Base-by-base conservation (phyloP, 2,888 invertebrate genomes). In the Tenthredo mesomela region DNA sequence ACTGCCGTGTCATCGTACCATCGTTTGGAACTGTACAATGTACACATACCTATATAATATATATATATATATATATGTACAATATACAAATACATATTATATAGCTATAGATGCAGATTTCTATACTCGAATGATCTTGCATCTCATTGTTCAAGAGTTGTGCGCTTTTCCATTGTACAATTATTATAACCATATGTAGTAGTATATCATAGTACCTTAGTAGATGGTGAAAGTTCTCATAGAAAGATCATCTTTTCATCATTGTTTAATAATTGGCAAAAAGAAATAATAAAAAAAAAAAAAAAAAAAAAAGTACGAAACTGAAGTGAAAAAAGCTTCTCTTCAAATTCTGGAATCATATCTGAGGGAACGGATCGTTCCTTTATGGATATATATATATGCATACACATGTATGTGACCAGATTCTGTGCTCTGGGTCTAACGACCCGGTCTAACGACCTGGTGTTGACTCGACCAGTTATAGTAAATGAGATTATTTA, bases 401-500 rank as follows among this genome's bases (percentile, higher is more conserved):
- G 29, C 4, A 33, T 33, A 40, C 40, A 40, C 10, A 10, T 43
- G n/a, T n/a, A 10, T 43, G 40, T 43, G 10, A 10, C 1, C 2
- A 43, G 40, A 43, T 7, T 43, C 40, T 10, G 10, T 10, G 40
- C 40, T 43, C 10, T 43, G 9, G 10, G 40, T 43, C 40, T 43
- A 47, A 50, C 78, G 18, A 21, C 75, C 58, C 70, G 80, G 77
- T 80, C n/a, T n/a, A n/a, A 50, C 78, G 18, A 21, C 75, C 58
- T 73, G 80, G 77, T 80, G 84, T 65, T 84, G 83, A 84, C 84
- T 43, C 83, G 75, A 29, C 61, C 84, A 70, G 75, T 83, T 86
- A 88, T 88, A 90, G 90, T 90, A 92, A 91, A 91, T 90, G 91
- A 91, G 91, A 92, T 92, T 91, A 92, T 92, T 92, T 91, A 91